phyloP scores from a whole-genome alignment of 2,113 vertebrate genomes.

The Macquaria australasica region DNA sequence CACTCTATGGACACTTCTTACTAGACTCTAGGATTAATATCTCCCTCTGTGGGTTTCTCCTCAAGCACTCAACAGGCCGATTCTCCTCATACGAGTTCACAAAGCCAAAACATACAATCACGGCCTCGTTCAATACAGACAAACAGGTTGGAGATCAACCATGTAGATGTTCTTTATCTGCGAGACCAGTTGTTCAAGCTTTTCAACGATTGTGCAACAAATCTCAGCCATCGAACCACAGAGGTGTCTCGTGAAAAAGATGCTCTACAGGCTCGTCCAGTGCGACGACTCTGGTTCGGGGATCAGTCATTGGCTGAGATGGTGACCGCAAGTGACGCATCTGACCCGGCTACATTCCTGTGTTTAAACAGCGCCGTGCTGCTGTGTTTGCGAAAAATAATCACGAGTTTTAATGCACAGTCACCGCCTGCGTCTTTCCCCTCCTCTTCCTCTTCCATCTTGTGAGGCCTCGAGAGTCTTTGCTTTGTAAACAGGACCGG shows the following conservation, averaged over 20 bases:
- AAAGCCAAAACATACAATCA: slow-evolving; percentile 53
- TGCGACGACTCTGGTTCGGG: slow-evolving; percentile 62
- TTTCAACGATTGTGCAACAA: slow-evolving; percentile 79
- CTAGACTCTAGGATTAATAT: neutral
- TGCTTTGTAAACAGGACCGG: slow-evolving; percentile 15
- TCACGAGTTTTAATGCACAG: slow-evolving; percentile 11
- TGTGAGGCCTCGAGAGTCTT: neutral
- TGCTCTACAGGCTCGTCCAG: slow-evolving; percentile 82
- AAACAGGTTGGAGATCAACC: slow-evolving; percentile 64
- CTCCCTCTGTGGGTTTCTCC: neutral
- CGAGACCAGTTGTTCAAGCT: slow-evolving; percentile 74
- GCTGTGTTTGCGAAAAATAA: slow-evolving; percentile 43
- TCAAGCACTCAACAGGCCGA: neutral
- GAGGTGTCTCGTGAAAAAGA: slow-evolving; percentile 64
- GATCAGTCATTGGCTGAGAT: slow-evolving; percentile 61
- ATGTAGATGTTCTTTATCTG: slow-evolving; percentile 44
- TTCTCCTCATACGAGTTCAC: neutral
- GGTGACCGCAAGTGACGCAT: slow-evolving; percentile 47
- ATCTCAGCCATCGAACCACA: slow-evolving; percentile 74
- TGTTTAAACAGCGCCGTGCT: neutral
- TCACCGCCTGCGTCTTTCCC: neutral
- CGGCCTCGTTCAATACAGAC: slow-evolving; percentile 47
- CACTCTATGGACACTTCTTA: too few relatives aligned
- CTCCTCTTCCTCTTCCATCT: slow-evolving; percentile 6
- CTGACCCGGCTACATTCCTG: slow-evolving; percentile 72